Conservation (phyloP, 2,113 vertebrate genomes). For the Strigops habroptila region DNA sequence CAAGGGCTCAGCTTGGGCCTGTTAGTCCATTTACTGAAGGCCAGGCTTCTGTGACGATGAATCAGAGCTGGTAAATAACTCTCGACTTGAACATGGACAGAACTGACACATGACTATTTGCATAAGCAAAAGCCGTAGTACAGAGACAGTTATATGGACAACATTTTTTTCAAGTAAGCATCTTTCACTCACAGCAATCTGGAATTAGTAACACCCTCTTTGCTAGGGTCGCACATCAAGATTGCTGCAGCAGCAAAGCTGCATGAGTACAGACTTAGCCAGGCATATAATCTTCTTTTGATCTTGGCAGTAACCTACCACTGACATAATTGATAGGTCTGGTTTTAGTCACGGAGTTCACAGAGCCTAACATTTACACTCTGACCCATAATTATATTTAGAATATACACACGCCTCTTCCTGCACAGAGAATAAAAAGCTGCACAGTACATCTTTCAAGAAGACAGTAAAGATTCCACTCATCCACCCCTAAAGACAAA, state of each 20-base stretch:
- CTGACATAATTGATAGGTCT: constrained; percentile 38
- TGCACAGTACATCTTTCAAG: not conserved
- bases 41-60: not conserved
- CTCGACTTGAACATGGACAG: not conserved
- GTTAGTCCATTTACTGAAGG: not conserved
- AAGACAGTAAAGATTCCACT: not conserved
- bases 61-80: not conserved
- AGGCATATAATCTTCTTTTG: constrained; percentile 31
- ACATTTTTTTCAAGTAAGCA: not conserved
- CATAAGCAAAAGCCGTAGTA: not conserved
- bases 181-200: not conserved
- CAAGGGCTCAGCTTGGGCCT: not conserved
- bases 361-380: constrained; percentile 9
- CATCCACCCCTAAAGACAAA: not conserved
- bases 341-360: not conserved
- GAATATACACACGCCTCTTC: not conserved
- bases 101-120: not conserved
- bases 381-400: constrained; percentile 5
- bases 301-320: constrained; percentile 9
- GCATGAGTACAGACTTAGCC: not conserved
- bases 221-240: not conserved
- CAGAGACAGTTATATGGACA: not conserved
- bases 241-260: not conserved
- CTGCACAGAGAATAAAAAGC: not conserved
- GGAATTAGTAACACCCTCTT: not conserved